phyloP scores from a whole-genome alignment of 1,140 invertebrate genomes.

The Proctacanthus coquilletti region DNA sequence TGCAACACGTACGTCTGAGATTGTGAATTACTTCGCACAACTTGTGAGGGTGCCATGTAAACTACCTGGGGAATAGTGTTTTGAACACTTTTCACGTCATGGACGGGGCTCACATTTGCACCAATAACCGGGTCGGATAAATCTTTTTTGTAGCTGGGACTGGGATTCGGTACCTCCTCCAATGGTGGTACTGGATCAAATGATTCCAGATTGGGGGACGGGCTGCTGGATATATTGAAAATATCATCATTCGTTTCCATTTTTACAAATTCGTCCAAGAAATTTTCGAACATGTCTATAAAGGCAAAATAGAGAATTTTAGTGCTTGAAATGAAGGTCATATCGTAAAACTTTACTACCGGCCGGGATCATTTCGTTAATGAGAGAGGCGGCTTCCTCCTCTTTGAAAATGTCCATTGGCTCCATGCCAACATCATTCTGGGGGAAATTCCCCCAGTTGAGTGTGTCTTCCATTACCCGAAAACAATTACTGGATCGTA shows the following conservation, averaged over 20 bases:
- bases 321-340: neutral
- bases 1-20: too few species aligned
- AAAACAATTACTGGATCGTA: constrained; percentile 16
- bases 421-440: constrained; percentile 10
- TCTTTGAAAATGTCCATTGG: constrained; percentile 19
- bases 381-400: constrained; percentile 21
- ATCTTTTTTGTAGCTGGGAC: neutral
- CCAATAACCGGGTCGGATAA: neutral
- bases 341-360: constrained; percentile 5
- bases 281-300: neutral
- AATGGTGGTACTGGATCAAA: neutral
- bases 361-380: constrained; percentile 21
- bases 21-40: too few species aligned
- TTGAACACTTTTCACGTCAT: neutral
- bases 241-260: neutral
- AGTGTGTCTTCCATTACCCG: constrained; percentile 10
- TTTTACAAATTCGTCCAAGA: neutral
- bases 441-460: constrained; percentile 13
- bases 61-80: neutral
- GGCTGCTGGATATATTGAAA: too few species aligned
- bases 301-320: neutral
- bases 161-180: neutral
- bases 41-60: neutral
- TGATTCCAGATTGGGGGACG: neutral
- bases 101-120: neutral